Conservation (phyloP, 2,113 vertebrate genomes). For the Mixornis gularis region DNA sequence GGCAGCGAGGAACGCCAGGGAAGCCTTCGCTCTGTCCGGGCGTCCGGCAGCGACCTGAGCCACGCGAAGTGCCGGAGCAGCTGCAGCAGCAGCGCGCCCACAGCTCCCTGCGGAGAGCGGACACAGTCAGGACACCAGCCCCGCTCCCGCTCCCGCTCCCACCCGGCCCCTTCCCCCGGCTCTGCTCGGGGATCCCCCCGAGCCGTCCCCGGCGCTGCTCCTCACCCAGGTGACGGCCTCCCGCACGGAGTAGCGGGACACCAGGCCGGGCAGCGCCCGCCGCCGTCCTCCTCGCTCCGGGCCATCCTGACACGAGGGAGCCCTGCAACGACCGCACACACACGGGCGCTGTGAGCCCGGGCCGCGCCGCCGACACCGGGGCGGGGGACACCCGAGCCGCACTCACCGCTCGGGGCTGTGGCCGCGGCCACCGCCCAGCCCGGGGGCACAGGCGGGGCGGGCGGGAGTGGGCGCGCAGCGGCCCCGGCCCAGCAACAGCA, state of each 20-base stretch:
- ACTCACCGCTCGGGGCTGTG: slow-evolving; percentile 13
- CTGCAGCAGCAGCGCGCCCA: slow-evolving; percentile 47
- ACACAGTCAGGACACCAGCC: neutral
- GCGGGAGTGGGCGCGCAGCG: neutral
- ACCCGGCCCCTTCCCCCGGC: rapidly evolving
- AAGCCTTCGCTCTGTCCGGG: neutral
- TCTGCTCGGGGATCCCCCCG: rapidly evolving
- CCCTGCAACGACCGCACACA: neutral
- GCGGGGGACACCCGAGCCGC: neutral
- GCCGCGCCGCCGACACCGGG: neutral
- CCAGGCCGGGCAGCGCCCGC: slow-evolving; percentile 1
- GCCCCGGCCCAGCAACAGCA: neutral
- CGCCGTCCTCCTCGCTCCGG: neutral
- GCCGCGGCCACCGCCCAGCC: neutral
- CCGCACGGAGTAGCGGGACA: slow-evolving; percentile 22
- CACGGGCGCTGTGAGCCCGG: neutral
- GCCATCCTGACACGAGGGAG: neutral
- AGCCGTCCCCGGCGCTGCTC: neutral
- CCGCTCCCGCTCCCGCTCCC: neutral
- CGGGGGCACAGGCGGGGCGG: neutral
- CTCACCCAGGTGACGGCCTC: slow-evolving; percentile 58
- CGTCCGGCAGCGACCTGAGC: neutral
- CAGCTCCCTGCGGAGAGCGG: neutral
- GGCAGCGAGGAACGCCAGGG: neutral
- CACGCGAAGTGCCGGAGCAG: neutral